A percentile compares a stretch with the other conserved stretches of the same genome.
These are phyloP conservation scores for Galeruca laticollis DNA, from an alignment of 2,888 invertebrate genomes.

Conservation along the genomic window DNA sequence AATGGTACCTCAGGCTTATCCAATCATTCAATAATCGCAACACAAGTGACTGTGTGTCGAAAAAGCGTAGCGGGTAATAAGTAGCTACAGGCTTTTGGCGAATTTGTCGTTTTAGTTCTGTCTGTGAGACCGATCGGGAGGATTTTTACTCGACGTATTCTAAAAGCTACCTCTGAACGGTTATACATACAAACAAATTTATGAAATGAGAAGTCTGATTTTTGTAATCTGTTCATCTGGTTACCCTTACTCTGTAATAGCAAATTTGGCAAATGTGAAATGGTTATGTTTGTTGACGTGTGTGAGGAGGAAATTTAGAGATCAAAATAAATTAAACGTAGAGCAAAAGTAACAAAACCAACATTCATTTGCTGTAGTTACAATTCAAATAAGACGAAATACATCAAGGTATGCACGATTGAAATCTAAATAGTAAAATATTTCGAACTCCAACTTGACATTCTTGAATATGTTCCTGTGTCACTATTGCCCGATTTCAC, in stretches of 20 bases:
- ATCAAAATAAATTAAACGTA: background rate
- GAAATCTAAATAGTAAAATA: no score
- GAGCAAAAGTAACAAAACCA: no score
- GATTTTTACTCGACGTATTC: background rate
- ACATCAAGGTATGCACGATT: no score
- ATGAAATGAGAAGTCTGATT: background rate
- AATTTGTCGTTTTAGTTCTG: constrained; percentile 37
- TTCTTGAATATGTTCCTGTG: no score
- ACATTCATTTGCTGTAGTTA: no score
- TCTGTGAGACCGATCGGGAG: background rate
- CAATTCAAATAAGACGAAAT: no score
- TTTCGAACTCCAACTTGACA: no score
- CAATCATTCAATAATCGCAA: constrained; percentile 62
- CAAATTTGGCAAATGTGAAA: no score
- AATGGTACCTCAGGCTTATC: constrained; percentile 60
- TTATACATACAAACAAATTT: no score
- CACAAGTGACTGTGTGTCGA: constrained; percentile 55
- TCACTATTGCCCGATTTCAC: no score
- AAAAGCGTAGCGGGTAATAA: constrained; percentile 56
- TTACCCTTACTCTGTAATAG: no score
- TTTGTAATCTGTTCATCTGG: background rate
- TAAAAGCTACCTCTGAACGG: background rate
- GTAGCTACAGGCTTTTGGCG: constrained; percentile 53
- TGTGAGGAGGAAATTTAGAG: background rate
- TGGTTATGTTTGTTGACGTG: constrained; percentile 37